Conservation (phyloP, 2,113 vertebrate genomes). For the Clinocottus analis region DNA sequence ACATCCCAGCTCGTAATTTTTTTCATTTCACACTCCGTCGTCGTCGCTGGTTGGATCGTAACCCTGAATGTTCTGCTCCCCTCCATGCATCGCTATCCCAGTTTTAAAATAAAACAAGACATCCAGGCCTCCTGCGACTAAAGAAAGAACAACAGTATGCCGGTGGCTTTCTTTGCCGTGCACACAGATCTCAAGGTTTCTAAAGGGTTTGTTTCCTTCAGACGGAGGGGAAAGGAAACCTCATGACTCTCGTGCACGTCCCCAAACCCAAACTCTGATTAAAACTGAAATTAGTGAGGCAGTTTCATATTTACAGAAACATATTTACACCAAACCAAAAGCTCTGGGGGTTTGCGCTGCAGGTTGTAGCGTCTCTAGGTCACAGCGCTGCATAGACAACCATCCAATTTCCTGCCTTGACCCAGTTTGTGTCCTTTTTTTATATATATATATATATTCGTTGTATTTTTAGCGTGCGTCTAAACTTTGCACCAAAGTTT, state of each 20-base stretch:
- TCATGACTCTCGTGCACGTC: not conserved
- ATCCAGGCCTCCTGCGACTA: not conserved
- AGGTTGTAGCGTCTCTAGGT: not conserved
- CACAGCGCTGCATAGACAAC: not conserved
- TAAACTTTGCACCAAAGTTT: not conserved
- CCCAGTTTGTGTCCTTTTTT: not conserved
- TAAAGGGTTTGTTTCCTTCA: not conserved
- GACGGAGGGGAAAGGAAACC: not conserved
- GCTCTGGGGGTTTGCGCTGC: too few relatives aligned
- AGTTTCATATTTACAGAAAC: not conserved
- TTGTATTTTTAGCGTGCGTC: not conserved
- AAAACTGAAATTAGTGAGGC: not conserved
- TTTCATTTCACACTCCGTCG: constrained; percentile 18
- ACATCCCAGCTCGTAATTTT: constrained; percentile 24
- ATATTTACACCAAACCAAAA: not conserved
- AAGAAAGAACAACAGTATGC: not conserved
- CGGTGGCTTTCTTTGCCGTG: not conserved
- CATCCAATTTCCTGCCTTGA: not conserved
- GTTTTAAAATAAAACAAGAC: not conserved
- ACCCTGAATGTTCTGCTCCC: not conserved
- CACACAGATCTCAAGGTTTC: not conserved
- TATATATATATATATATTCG: too few relatives aligned
- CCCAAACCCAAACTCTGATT: constrained; percentile 6
- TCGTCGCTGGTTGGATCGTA: not conserved
- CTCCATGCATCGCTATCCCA: not conserved